Evolutionary conservation across 2,113 vertebrate genomes (phyloP).

Genomic region (Hippopotamus amphibius): DNA sequence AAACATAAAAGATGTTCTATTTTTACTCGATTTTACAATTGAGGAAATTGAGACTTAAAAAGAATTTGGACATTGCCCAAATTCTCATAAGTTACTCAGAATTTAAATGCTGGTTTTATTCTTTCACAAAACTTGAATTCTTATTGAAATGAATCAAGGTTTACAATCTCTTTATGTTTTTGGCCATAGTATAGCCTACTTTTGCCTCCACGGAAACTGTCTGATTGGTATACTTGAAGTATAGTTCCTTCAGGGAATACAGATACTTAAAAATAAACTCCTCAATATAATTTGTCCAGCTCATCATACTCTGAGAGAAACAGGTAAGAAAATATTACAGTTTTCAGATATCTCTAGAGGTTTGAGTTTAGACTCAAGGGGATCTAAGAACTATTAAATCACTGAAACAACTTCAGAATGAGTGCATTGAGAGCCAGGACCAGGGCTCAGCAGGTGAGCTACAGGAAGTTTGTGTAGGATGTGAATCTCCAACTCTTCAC

Average conservation of each 20-base stretch:
- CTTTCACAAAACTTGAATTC: not conserved
- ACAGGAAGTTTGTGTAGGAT: not conserved
- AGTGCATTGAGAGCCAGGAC: not conserved
- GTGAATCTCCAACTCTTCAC: rapidly evolving
- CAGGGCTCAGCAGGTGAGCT: slow-evolving; percentile 36
- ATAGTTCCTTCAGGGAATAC: not conserved
- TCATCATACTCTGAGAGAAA: not conserved
- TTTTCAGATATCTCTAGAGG: not conserved
- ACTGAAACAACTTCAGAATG: not conserved
- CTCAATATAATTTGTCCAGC: not conserved
- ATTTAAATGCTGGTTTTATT: not conserved
- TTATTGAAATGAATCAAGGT: not conserved
- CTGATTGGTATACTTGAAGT: not conserved
- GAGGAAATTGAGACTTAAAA: not conserved
- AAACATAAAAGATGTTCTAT: not conserved
- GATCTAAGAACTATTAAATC: slow-evolving; percentile 45
- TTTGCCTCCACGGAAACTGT: not conserved
- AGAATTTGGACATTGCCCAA: not conserved
- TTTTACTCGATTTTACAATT: not conserved
- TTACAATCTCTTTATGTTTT: not conserved
- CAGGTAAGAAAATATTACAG: not conserved
- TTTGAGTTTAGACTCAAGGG: not conserved
- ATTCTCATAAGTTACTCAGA: not conserved
- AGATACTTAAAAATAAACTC: not conserved
- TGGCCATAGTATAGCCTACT: rapidly evolving